Percentiles rank a stretch among this genome's conserved stretches.
These are phyloP conservation scores for Heliconius aoede DNA, from an alignment of 2,888 invertebrate species.

Conservation along the genomic window DNA sequence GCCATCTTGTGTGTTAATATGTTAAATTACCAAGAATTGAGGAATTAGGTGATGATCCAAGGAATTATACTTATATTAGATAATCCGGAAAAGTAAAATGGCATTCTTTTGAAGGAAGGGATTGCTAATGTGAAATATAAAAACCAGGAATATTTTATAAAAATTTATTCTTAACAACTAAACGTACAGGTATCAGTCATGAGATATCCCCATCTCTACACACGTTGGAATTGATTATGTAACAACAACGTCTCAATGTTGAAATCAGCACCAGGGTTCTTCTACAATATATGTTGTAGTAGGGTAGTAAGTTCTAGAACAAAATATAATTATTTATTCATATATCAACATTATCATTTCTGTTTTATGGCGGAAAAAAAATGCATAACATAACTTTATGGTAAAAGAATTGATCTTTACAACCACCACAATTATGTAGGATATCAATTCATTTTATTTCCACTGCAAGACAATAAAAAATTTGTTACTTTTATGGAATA, in stretches of 20 bases:
- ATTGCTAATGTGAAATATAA: not conserved
- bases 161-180: constrained; percentile 40
- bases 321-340: constrained; percentile 31
- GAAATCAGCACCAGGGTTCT: constrained; percentile 53
- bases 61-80: too few relatives aligned
- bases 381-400: not conserved
- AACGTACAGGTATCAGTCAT: constrained; percentile 45
- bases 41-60: too few relatives aligned
- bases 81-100: too few relatives aligned
- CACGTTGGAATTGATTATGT: constrained; percentile 33
- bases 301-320: constrained; percentile 53
- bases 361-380: not conserved
- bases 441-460: not conserved
- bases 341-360: not conserved
- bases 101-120: too few relatives aligned
- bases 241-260: constrained; percentile 6
- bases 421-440: not conserved
- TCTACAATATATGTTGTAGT: constrained; percentile 48
- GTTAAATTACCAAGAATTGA: too few relatives aligned
- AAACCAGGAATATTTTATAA: constrained; percentile 19
- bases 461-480: not conserved
- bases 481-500: not conserved
- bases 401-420: not conserved
- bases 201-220: constrained; percentile 42
- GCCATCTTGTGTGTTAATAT: too few relatives aligned